Base-by-base conservation (phyloP, 53 echinoderm and acorn worm species). In the Crossaster papposus region DNA sequence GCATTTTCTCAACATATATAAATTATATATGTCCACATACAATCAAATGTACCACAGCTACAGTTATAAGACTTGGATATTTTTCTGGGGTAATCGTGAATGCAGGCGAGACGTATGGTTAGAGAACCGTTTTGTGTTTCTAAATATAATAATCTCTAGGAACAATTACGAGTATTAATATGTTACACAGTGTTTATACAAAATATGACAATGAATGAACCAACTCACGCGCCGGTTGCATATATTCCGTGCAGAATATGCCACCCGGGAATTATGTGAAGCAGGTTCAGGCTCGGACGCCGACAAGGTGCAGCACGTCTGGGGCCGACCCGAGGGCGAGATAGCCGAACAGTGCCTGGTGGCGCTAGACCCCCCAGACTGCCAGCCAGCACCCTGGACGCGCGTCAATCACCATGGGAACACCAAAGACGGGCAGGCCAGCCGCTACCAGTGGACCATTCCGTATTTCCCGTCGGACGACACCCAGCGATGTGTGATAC, bases 391-490 rank as follows among this genome's bases (percentile, higher is more conserved):
- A 13, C 95, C 98, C 36, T 97, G 98, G 98, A 97, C 94, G 18
- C 90, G 98, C 15, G 98, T 93, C 63, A 97, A 97, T 72, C 98
- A 97, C 54, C 93, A 92, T 31, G 98, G 98, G 7, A 96, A 97
- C 80, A 81, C 93, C 3, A 72, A 96, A 15, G 95, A 92, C 36
- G 98, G 98, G 33, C 65, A 95, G 34, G 91, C 95, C 80, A 94
- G 93, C 65, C 83, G 92, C 20, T 97, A 92, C 71, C 91, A 89
- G 3, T 90, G 90, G 98, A 96, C 93, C 38, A 81, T 97, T 14
- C 98, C 98, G 14, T 91, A 78, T 85, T 94, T 97, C 53, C 98
- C 98, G 32, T 94, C 98, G 5, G 83, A 55, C 15, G 50, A 93
- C 15, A 38, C 58, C 17, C 80, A 89, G 89, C 76, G 98, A 82